Percentiles rank a stretch among this genome's conserved stretches.
Evolutionary conservation across 2,888 invertebrate genomes (phyloP).

Genomic region (Drosophila ezoana): DNA sequence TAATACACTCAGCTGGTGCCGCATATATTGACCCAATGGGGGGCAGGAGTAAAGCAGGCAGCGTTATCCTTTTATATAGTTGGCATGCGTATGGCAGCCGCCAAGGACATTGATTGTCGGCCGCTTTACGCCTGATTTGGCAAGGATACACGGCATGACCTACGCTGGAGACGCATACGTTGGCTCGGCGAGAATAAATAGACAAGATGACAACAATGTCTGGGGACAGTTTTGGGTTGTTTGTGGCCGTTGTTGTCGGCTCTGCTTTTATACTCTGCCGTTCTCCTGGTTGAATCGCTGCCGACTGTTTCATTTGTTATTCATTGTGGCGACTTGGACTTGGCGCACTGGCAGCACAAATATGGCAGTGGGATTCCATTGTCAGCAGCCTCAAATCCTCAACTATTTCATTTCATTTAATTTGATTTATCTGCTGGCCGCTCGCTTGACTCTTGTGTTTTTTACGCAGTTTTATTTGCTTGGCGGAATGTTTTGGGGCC

Average conservation of each 20-base stretch:
- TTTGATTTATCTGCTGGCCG: constrained; percentile 76
- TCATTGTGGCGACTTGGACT: constrained; percentile 44
- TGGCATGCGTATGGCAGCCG: constrained; percentile 27
- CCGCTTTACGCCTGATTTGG: constrained; percentile 54
- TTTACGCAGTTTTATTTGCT: constrained; percentile 37
- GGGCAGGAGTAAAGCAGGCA: constrained; percentile 18
- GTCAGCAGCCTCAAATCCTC: constrained; percentile 59
- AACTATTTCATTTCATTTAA: constrained; percentile 81
- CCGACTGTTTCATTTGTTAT: constrained; percentile 55
- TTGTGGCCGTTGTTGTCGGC: constrained; percentile 33
- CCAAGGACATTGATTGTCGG: constrained; percentile 41
- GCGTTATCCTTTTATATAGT: constrained; percentile 26
- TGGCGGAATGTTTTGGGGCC: constrained; percentile 34
- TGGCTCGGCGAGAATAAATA: constrained; percentile 37
- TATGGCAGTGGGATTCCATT: constrained; percentile 56
- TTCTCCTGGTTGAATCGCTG: constrained; percentile 12
- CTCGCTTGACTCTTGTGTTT: constrained; percentile 42
- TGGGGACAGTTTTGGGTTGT: constrained; percentile 42
- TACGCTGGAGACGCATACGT: constrained; percentile 33
- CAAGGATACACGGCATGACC: constrained; percentile 48
- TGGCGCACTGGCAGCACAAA: constrained; percentile 37
- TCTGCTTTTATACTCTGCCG: constrained; percentile 52
- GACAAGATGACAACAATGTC: constrained; percentile 65
- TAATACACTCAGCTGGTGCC: constrained; percentile 48
- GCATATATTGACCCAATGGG: constrained; percentile 36